Evolutionary conservation across 2,113 vertebrate genomes (phyloP).

Genomic region (Prietella phreatophila): DNA sequence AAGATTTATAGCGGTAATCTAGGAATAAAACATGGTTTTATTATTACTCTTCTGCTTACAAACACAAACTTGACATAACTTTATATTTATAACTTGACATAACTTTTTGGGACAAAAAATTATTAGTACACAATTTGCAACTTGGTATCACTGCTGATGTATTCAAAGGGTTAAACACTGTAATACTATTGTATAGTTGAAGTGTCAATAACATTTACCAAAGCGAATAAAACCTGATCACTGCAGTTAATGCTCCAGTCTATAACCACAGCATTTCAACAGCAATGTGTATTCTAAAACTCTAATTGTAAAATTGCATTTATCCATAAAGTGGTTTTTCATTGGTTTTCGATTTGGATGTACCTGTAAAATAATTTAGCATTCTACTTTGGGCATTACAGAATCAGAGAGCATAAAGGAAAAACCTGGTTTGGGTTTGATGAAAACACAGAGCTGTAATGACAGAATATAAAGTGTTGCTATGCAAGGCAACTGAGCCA

Average conservation of each 20-base stretch:
- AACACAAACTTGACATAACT: not conserved
- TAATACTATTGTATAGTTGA: not conserved
- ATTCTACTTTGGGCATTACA: not conserved
- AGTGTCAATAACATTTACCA: not conserved
- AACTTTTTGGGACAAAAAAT: not conserved
- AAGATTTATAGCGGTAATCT: not conserved
- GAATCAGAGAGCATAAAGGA: not conserved
- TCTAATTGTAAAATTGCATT: not conserved
- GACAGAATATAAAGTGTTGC: constrained; percentile 48
- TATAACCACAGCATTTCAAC: not conserved
- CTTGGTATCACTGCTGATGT: not conserved
- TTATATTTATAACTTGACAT: not conserved
- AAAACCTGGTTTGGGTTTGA: constrained; percentile 8
- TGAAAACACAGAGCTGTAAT: constrained; percentile 5
- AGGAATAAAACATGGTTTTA: not conserved
- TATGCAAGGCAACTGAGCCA: constrained; percentile 36
- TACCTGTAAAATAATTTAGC: not conserved
- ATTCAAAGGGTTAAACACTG: not conserved
- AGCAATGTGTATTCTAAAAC: not conserved
- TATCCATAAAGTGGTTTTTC: not conserved
- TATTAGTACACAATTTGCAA: not conserved
- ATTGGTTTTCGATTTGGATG: not conserved
- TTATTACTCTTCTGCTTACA: not conserved
- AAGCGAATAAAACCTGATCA: not conserved
- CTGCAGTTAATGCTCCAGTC: not conserved